phyloP scores from a whole-genome alignment of 2,113 vertebrate genomes.

The Platycercus adscitus region DNA sequence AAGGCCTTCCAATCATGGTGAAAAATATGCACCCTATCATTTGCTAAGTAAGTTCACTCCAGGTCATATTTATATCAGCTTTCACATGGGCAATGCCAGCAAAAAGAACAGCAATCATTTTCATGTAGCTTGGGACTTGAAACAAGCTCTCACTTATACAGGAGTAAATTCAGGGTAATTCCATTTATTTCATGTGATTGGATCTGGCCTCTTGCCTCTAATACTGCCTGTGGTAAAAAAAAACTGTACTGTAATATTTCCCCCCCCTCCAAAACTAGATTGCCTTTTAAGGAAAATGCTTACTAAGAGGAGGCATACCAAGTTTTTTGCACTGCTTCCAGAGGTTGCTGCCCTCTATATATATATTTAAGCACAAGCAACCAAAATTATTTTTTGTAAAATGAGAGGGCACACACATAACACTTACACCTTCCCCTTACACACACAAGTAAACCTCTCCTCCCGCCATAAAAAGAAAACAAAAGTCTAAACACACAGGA shows the following conservation, averaged over 20 bases:
- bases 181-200: slow-evolving; percentile 49
- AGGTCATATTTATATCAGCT: slow-evolving; percentile 29
- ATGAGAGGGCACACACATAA: background rate
- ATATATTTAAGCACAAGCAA: background rate
- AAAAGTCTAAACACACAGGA: background rate
- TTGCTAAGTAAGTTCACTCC: slow-evolving; percentile 38
- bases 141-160: slow-evolving; percentile 51
- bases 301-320: background rate
- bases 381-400: background rate
- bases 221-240: slow-evolving; percentile 5
- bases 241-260: background rate
- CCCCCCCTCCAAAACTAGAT: background rate
- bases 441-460: background rate
- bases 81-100: slow-evolving; percentile 8
- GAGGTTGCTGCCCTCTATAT: background rate
- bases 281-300: background rate
- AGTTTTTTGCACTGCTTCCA: background rate
- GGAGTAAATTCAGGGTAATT: slow-evolving; percentile 51
- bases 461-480: background rate
- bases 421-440: background rate
- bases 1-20: background rate
- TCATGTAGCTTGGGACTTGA: slow-evolving; percentile 34
- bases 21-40: background rate
- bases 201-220: slow-evolving; percentile 20
- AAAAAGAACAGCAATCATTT: slow-evolving; percentile 43